These are phyloP conservation scores for Periophthalmus magnuspinnatus DNA, from an alignment of 2,797 vertebrate species.

Conservation along the genomic window DNA sequence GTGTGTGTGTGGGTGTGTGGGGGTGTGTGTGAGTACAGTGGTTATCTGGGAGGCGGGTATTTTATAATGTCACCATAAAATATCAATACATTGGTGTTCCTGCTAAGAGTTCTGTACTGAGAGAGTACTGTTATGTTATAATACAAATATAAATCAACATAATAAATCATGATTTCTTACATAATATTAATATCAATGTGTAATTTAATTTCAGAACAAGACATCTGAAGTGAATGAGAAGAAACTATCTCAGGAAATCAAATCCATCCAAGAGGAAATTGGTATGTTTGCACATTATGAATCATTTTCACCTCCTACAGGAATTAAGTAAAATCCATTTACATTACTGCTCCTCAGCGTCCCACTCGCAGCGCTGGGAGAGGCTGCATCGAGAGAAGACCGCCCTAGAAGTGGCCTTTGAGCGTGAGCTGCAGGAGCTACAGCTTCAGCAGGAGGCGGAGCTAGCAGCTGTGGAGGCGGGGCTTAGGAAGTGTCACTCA, in stretches of 20 bases:
- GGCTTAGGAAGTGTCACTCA: conserved; percentile 80
- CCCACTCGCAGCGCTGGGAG: conserved; percentile 79
- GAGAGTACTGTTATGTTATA: no score
- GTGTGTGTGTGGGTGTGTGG: no score
- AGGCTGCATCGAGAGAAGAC: conserved; percentile 86
- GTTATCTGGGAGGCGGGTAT: neutral
- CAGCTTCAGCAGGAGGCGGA: conserved; percentile 85
- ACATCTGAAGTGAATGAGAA: conserved; percentile 83
- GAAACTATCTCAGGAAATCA: conserved; percentile 84
- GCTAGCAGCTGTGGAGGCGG: conserved; percentile 81
- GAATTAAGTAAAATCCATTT: neutral
- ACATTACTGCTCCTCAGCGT: conserved; percentile 68
- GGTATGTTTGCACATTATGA: conserved; percentile 78
- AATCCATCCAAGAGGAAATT: conserved; percentile 88
- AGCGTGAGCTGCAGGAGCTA: conserved; percentile 82
- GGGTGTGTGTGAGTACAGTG: no score
- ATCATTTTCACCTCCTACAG: neutral
- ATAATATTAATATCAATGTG: neutral
- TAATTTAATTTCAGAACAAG: conserved; percentile 81
- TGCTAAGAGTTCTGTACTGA: no score
- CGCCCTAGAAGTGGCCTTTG: conserved; percentile 83
- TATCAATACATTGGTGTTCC: neutral
- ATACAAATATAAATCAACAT: neutral
- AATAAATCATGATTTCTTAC: neutral
- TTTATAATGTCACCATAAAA: neutral